Conservation (phyloP, 2,113 vertebrate species). For the Amblyornis subalaris region DNA sequence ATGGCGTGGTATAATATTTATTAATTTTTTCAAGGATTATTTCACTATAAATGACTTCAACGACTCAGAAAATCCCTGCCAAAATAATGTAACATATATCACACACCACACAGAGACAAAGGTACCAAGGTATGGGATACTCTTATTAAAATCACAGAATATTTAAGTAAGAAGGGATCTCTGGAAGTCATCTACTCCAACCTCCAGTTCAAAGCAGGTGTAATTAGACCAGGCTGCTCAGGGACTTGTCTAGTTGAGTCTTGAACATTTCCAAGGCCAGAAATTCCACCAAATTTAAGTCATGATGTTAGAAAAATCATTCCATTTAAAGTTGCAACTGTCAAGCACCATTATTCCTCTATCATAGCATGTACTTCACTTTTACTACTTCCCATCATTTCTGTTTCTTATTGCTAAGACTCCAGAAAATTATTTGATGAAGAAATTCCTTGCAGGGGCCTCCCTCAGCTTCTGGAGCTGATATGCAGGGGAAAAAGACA, state of each 20-base stretch:
- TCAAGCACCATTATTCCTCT: background rate
- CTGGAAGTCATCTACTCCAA: background rate
- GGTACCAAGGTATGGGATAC: background rate
- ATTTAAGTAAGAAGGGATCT: background rate
- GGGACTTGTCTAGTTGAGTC: background rate
- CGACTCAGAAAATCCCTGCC: background rate
- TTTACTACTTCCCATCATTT: background rate
- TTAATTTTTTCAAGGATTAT: background rate
- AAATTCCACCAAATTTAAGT: background rate
- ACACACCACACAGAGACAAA: background rate
- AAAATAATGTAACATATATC: background rate
- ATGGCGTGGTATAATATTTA: background rate
- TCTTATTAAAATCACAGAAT: background rate
- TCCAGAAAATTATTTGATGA: background rate
- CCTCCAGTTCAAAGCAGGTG: background rate
- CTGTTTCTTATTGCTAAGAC: background rate
- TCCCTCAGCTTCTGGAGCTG: background rate
- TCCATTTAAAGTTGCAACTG: background rate
- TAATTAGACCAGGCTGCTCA: background rate
- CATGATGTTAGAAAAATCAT: background rate
- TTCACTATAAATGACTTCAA: background rate
- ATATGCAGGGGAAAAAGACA: background rate
- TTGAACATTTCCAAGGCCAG: background rate
- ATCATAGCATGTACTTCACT: accelerated
- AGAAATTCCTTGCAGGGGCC: background rate